Conservation (phyloP, 2,797 vertebrate species). For the Acanthis flammea region DNA sequence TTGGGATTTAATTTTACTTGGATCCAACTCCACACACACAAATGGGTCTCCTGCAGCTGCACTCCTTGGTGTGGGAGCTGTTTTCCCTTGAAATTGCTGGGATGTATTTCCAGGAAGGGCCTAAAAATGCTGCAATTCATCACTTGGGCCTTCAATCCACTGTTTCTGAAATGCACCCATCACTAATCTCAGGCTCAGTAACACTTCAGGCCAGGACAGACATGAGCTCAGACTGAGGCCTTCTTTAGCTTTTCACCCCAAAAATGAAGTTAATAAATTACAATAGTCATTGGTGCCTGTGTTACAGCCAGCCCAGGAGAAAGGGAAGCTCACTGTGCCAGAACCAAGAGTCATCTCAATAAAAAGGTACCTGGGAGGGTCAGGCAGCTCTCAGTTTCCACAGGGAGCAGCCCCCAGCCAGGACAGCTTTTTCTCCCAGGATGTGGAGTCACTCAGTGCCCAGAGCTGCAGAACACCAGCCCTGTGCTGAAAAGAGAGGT, state of each 20-base stretch:
- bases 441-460: rapidly evolving
- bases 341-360: not conserved
- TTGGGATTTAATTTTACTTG: not conserved
- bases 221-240: not conserved
- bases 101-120: not conserved
- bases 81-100: not conserved
- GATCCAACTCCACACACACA: not conserved
- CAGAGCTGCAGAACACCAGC: not conserved
- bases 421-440: not conserved
- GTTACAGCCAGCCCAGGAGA: not conserved
- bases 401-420: not conserved
- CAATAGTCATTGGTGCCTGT: not conserved
- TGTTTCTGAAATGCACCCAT: not conserved
- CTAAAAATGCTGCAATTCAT: not conserved
- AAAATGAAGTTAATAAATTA: not conserved
- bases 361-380: not conserved
- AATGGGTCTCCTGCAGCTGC: not conserved
- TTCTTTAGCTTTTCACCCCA: not conserved
- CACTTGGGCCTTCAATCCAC: not conserved
- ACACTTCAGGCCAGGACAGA: not conserved
- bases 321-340: not conserved
- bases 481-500: not conserved
- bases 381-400: not conserved
- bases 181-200: not conserved
- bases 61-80: not conserved